Percentiles rank a stretch among this genome's conserved stretches.
Conservation (phyloP, 2,797 vertebrate species). For the Ceryle rudis region DNA sequence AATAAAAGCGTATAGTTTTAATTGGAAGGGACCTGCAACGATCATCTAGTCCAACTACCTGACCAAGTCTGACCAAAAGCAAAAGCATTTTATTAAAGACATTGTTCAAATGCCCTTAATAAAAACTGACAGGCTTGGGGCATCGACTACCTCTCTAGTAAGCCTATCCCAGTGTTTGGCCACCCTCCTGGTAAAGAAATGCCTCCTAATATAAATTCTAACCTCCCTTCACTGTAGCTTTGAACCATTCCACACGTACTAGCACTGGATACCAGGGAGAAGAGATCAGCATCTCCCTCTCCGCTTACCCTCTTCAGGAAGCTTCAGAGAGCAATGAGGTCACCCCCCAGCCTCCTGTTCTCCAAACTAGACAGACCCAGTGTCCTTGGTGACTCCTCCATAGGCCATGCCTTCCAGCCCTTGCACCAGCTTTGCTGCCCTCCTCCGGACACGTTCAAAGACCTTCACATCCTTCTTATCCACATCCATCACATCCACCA, state of each 20-base stretch:
- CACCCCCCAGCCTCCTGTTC: rapidly evolving
- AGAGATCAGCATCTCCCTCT: neutral
- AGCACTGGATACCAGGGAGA: neutral
- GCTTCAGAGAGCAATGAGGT: neutral
- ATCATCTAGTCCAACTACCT: neutral
- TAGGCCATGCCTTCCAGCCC: neutral
- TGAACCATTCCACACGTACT: neutral
- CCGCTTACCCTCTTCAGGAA: neutral
- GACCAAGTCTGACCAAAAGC: neutral
- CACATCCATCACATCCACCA: no score
- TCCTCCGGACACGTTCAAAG: neutral
- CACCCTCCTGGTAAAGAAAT: neutral
- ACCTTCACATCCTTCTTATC: neutral
- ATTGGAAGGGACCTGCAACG: neutral
- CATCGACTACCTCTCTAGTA: neutral
- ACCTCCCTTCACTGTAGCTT: neutral
- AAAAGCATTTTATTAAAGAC: neutral
- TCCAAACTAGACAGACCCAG: neutral
- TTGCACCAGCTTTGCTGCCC: neutral
- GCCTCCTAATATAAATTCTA: neutral
- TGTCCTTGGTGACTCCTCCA: neutral
- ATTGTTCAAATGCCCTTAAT: neutral
- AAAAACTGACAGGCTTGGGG: neutral
- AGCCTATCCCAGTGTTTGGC: neutral
- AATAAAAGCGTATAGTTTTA: neutral